These are phyloP conservation scores for Gnathochromis pfefferi DNA, from an alignment of 2,113 vertebrate genomes.

Conservation along the genomic window DNA sequence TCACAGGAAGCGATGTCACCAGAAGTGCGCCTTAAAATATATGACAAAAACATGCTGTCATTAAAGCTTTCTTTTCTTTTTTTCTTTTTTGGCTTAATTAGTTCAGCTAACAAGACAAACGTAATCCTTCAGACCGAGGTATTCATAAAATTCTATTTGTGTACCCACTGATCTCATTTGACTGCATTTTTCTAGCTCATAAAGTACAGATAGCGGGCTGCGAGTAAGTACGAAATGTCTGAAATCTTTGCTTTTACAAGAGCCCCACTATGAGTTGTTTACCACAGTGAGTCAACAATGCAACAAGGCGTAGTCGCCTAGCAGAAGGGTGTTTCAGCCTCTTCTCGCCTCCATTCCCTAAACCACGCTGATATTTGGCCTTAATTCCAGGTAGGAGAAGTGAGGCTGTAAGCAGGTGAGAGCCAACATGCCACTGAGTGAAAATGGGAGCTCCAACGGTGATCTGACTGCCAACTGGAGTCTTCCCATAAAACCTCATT, in stretches of 20 bases:
- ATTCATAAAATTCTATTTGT: conserved; percentile 17
- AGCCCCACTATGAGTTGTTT: conserved; percentile 4
- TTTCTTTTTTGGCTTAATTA: conserved; percentile 35
- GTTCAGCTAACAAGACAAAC: background rate
- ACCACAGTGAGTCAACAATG: conserved; percentile 26
- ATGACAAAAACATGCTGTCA: conserved; percentile 33
- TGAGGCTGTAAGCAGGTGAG: background rate
- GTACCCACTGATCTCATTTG: conserved; percentile 18
- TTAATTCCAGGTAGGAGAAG: background rate
- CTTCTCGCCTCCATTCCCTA: background rate
- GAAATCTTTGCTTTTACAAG: conserved; percentile 32
- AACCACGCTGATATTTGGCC: background rate
- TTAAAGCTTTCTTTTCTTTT: background rate
- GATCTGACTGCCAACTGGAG: background rate
- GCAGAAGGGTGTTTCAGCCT: background rate
- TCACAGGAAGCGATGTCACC: conserved; percentile 23
- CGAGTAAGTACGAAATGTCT: conserved; percentile 20
- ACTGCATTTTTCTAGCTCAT: conserved; percentile 12
- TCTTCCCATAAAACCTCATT: background rate
- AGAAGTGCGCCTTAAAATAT: background rate
- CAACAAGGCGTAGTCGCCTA: background rate
- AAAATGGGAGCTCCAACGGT: background rate
- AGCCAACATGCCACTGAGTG: background rate
- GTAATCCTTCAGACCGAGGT: background rate
- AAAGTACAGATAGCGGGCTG: conserved; percentile 24